Evolutionary conservation across 2,888 invertebrate genomes (phyloP).

Genomic region (Hyles lineata): DNA sequence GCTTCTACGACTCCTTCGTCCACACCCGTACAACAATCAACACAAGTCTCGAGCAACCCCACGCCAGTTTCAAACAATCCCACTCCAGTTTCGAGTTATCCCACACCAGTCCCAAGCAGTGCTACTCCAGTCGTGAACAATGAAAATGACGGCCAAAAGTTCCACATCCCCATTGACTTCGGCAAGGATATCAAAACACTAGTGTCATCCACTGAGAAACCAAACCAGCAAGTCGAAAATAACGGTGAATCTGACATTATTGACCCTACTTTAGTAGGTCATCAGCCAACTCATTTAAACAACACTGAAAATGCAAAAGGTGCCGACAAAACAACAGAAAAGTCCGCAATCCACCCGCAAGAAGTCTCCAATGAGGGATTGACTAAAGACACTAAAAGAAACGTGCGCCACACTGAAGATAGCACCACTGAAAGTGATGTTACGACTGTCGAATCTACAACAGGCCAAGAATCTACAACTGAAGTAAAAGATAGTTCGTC

Average conservation of each 20-base stretch:
- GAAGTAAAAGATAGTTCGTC: background rate
- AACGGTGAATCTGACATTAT: background rate
- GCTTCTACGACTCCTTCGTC: background rate
- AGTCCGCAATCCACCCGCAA: background rate
- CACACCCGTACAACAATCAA: constrained; percentile 8
- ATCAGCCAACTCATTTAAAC: constrained; percentile 9
- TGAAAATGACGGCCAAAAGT: background rate
- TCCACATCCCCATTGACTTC: constrained; percentile 1
- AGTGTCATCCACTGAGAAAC: background rate
- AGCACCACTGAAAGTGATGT: constrained; percentile 1
- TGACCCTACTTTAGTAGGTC: background rate
- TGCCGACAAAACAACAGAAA: background rate
- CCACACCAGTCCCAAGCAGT: background rate
- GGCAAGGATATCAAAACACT: constrained; percentile 19
- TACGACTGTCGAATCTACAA: background rate
- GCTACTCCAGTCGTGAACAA: background rate
- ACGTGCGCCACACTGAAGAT: background rate
- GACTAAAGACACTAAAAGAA: too few relatives aligned
- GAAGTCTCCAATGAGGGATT: background rate
- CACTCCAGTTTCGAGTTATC: background rate
- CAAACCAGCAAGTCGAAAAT: background rate
- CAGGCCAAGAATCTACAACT: background rate
- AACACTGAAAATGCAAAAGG: background rate
- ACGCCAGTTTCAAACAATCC: background rate
- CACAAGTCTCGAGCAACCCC: background rate